A percentile compares a stretch with the other conserved stretches of the same genome.
Conservation (phyloP, 2,888 invertebrate genomes). For the Diploptera punctata region DNA sequence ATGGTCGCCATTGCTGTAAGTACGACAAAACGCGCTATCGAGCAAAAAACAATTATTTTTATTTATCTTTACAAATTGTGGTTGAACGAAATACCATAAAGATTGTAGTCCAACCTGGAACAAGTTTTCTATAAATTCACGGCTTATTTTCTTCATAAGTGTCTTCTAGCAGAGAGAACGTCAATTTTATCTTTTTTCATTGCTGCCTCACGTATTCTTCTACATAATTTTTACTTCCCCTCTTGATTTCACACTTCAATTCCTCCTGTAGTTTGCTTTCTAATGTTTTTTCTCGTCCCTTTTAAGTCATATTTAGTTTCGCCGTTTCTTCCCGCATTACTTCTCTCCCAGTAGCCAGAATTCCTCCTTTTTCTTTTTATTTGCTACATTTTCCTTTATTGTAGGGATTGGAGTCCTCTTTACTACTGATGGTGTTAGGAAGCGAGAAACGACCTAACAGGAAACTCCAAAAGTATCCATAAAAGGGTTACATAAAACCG, state of each 20-base stretch:
- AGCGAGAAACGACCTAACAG: background rate
- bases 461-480: slow-evolving; percentile 16
- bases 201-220: background rate
- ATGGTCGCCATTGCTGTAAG: too few relatives aligned
- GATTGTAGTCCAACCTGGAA: background rate
- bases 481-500: slow-evolving; percentile 21
- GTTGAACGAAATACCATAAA: too few relatives aligned
- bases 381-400: slow-evolving; percentile 1
- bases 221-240: background rate
- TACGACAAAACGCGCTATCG: too few relatives aligned
- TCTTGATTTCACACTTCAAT: background rate
- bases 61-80: too few relatives aligned
- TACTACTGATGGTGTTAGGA: slow-evolving; percentile 28
- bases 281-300: background rate
- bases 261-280: background rate
- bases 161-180: background rate
- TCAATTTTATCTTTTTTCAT: background rate
- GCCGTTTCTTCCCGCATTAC: background rate
- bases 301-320: background rate
- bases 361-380: background rate
- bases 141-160: background rate
- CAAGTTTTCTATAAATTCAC: background rate
- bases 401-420: slow-evolving; percentile 18
- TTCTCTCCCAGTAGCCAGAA: background rate
- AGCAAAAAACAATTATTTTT: too few relatives aligned